Evolutionary conservation across 1,140 invertebrate genomes (phyloP).

Genomic region (Mya arenaria): DNA sequence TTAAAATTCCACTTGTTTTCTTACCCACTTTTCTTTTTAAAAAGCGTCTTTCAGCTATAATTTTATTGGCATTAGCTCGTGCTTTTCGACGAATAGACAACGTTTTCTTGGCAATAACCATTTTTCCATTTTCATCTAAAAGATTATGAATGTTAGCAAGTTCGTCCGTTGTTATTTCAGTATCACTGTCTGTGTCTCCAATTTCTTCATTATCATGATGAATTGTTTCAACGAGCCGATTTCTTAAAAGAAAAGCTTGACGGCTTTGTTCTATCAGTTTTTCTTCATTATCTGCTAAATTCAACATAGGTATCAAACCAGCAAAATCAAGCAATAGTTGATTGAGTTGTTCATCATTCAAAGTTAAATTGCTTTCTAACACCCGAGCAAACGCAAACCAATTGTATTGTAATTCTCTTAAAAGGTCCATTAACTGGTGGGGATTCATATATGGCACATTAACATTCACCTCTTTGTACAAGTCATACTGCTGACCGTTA

Average conservation of each 20-base stretch:
- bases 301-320: not conserved
- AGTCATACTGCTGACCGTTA: slow-evolving; percentile 1
- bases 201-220: not conserved
- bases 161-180: not conserved
- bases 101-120: slow-evolving; percentile 1
- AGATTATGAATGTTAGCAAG: not conserved
- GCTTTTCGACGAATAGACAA: slow-evolving; percentile 1
- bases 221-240: not conserved
- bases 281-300: not conserved
- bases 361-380: not conserved
- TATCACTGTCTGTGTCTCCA: not conserved
- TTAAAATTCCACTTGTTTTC: not conserved
- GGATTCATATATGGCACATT: slow-evolving; percentile 4
- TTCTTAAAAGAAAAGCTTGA: not conserved
- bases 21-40: slow-evolving; percentile 1
- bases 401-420: not conserved
- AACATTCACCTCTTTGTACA: not conserved
- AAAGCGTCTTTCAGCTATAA: not conserved
- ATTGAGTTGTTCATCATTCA: not conserved
- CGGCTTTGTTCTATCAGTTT: slow-evolving; percentile 8
- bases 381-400: slow-evolving; percentile 6
- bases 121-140: not conserved
- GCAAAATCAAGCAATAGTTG: slow-evolving; percentile 10
- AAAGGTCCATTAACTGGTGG: slow-evolving; percentile 8
- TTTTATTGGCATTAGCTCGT: slow-evolving; percentile 3